phyloP scores from a whole-genome alignment of 2,888 invertebrate species.

The Tanypteryx hageni region DNA sequence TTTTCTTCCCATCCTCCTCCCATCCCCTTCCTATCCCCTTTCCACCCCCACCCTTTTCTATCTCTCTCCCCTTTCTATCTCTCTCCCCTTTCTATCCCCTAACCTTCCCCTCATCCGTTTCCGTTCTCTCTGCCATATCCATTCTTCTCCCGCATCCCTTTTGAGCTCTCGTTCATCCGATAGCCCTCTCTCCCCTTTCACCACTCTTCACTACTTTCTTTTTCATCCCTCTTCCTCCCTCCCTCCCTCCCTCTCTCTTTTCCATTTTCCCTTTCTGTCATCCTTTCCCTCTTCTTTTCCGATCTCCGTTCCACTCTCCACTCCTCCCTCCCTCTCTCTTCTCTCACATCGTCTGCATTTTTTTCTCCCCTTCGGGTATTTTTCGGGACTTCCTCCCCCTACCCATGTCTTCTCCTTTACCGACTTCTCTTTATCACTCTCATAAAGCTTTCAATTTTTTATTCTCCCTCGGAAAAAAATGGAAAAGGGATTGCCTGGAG shows the following conservation, averaged over 20 bases:
- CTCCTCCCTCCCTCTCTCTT: neutral
- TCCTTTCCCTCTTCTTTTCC: neutral
- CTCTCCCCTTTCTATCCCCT: no score
- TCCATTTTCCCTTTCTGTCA: neutral
- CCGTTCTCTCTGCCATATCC: neutral
- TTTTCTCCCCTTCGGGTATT: neutral
- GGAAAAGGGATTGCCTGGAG: neutral
- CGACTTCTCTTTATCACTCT: slow-evolving; percentile 3
- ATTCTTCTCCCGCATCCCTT: neutral
- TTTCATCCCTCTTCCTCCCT: neutral
- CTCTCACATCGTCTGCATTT: neutral
- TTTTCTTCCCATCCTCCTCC: no score
- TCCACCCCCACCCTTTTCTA: no score
- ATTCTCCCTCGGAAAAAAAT: neutral
- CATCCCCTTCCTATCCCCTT: no score
- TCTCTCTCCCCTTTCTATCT: no score
- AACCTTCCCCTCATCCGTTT: no score
- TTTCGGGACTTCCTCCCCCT: neutral
- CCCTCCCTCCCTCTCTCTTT: neutral
- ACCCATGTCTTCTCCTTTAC: neutral
- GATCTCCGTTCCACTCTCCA: neutral
- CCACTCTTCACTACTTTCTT: neutral
- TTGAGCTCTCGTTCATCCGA: neutral
- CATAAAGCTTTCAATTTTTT: slow-evolving; percentile 18
- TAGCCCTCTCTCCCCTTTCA: neutral